These are phyloP conservation scores for Haliclona indistincta DNA, from an alignment of 37 sponge, comb jelly and placozoan genomes.

Conservation along the genomic window DNA sequence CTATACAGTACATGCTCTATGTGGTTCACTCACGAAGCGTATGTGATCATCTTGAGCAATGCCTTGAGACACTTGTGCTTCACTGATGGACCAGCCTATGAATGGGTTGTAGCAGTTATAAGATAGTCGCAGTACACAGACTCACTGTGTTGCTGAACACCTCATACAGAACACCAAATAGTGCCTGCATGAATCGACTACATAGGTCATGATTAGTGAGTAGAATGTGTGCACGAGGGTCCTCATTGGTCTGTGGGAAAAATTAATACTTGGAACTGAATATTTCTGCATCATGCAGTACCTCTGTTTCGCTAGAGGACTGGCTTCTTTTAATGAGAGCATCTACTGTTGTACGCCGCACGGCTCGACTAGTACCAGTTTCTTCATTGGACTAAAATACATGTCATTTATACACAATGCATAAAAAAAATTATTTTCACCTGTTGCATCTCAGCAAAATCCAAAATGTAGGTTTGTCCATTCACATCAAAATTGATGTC, in stretches of 20 bases:
- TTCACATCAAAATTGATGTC: constrained; percentile 69
- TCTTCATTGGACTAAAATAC: constrained; percentile 75
- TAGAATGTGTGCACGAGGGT: constrained; percentile 39
- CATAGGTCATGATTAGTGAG: constrained; percentile 24
- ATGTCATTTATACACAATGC: constrained; percentile 1
- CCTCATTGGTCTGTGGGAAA: constrained; percentile 14
- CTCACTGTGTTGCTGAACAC: constrained; percentile 69
- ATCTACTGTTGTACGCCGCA: constrained; percentile 41
- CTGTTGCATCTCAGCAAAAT: constrained; percentile 76
- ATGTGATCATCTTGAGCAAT: constrained; percentile 79
- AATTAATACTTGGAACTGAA: not conserved
- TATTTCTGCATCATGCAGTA: not conserved
- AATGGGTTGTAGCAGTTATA: not conserved
- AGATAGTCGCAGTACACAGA: not conserved
- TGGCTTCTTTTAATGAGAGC: constrained; percentile 7
- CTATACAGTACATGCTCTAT: not conserved
- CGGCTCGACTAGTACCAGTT: constrained; percentile 69
- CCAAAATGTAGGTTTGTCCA: constrained; percentile 76
- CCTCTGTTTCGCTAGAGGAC: not conserved
- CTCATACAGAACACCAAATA: constrained; percentile 69
- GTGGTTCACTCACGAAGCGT: constrained; percentile 59
- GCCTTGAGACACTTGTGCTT: constrained; percentile 82
- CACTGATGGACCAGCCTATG: constrained; percentile 74
- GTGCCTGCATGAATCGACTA: constrained; percentile 35
- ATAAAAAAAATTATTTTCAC: constrained; percentile 16